Base-by-base conservation (phyloP, 2,888 invertebrate species). In the Acronicta leporina region DNA sequence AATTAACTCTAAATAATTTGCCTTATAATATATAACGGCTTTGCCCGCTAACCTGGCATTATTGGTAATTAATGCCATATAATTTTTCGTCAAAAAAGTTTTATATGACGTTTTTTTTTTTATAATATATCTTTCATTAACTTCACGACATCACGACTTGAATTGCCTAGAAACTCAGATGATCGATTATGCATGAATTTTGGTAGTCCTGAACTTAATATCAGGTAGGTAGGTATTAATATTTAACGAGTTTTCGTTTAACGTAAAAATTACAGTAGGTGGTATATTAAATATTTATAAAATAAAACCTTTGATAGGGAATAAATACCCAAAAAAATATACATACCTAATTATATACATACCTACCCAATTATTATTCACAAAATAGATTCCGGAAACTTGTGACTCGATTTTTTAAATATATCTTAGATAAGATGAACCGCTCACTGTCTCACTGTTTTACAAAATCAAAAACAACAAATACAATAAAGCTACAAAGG, bases 151-250 rank as follows among this genome's bases (percentile, higher is more conserved):
- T 54, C 40, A 41, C 38, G 54, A 14, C 16, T 40, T 25, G 25
- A 67, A 70, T 55, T 64, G 54, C 61, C 66, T 33, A 45, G 68
- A 61, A 75, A 69, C 58, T 50, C 42, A 16, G 53, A 62, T 68
- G 63, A 73, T 75, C 63, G 61, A 63, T 63, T 68, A 70, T 78
- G 67, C 68, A 73, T 69, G 70, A 75, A 67, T 64, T 63, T 63
- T 49, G 40, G n/a, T 45, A 60, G 44, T 46, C 54, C 47, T 53
- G 27, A 54, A 51, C 16, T 56, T 33, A 58, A 63, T 52, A 60
- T 63, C 56, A 20, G 20, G 20, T 58, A 20, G 20, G 20, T 46
- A 50, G 40, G 43, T 43, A 50, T 56, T 55, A 38, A 60, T 57
- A 60, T 71, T 63, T 63, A 41, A 41, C 16, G 13, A 15, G 11